Conservation (phyloP, 2,797 vertebrate species). For the Lagodon rhomboides region DNA sequence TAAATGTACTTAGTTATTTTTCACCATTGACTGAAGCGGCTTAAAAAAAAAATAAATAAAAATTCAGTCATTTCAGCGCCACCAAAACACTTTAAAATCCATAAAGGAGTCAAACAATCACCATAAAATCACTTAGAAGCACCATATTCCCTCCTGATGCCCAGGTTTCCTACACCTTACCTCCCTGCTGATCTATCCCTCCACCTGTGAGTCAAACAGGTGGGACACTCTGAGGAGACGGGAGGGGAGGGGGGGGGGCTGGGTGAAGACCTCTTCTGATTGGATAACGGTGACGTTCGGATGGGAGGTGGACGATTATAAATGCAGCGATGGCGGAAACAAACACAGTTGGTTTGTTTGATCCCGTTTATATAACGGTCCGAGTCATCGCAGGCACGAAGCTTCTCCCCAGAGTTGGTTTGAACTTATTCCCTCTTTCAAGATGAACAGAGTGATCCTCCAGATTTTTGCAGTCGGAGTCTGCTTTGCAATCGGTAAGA, state of each 20-base stretch:
- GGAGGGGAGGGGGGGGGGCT: too few species aligned
- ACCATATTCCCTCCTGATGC: too few species aligned
- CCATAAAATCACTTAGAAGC: neutral
- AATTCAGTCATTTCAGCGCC: neutral
- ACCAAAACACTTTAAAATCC: neutral
- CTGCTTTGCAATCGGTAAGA: slow-evolving; percentile 81
- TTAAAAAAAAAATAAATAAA: neutral
- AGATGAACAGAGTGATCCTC: slow-evolving; percentile 80
- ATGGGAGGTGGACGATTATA: slow-evolving; percentile 66
- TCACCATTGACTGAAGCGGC: neutral
- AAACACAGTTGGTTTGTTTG: neutral
- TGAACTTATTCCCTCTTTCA: neutral
- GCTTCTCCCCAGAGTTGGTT: neutral
- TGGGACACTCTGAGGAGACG: neutral
- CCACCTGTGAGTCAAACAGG: slow-evolving; percentile 25
- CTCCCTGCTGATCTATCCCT: neutral
- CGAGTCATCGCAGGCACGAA: too few species aligned
- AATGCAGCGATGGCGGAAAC: slow-evolving; percentile 45
- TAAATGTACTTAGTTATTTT: neutral
- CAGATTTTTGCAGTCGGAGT: slow-evolving; percentile 72
- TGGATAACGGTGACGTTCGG: slow-evolving; percentile 67
- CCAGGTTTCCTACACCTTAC: neutral
- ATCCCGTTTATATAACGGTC: slow-evolving; percentile 55
- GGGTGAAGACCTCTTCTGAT: slow-evolving; percentile 43
- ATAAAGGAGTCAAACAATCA: neutral